Conservation (phyloP, 2,797 vertebrate genomes). For the Lepidocolaptes lacrymiger region DNA sequence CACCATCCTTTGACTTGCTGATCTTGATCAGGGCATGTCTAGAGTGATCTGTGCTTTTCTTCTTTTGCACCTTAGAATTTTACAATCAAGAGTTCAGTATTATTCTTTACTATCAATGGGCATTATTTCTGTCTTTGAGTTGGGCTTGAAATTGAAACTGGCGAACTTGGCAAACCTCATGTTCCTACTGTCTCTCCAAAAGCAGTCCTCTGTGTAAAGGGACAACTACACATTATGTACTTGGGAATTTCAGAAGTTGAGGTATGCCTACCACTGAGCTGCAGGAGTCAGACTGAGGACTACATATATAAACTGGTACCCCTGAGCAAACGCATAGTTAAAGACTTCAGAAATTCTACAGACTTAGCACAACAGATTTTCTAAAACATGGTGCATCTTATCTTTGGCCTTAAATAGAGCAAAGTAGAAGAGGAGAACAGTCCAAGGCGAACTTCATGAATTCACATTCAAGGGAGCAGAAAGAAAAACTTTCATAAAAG, state of each 20-base stretch:
- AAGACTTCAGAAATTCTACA: neutral
- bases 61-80: neutral
- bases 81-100: neutral
- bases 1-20: neutral
- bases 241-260: neutral
- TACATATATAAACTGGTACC: neutral
- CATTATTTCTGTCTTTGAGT: neutral
- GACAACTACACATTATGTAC: neutral
- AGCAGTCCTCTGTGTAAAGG: neutral
- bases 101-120: neutral
- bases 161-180: neutral
- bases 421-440: constrained; percentile 10
- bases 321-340: neutral
- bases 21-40: neutral
- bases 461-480: constrained; percentile 21
- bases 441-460: neutral
- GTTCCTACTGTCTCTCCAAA: neutral
- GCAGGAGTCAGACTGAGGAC: neutral
- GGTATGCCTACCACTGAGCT: neutral
- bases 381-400: neutral
- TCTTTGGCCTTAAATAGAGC: constrained; percentile 39
- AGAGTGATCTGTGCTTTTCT: neutral
- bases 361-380: neutral
- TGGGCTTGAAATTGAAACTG: neutral
- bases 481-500: neutral